phyloP scores from a whole-genome alignment of 2,888 invertebrate species.

The Allolobophora icterica region DNA sequence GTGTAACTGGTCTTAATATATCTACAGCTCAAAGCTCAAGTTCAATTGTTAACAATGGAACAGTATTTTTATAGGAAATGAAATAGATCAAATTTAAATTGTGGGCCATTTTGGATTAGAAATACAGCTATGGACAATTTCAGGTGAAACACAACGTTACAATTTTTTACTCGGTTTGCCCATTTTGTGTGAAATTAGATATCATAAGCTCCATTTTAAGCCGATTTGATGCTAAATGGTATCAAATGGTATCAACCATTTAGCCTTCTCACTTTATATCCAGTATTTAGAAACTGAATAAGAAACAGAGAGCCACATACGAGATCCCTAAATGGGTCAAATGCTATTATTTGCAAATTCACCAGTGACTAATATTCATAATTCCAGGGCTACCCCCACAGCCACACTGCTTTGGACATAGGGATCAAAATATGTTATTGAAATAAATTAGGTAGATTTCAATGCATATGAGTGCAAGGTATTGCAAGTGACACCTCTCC shows the following conservation, averaged over 20 bases:
- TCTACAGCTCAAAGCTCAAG: not conserved
- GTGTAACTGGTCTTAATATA: not conserved
- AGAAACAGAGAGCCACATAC: not conserved
- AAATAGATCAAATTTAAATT: not conserved
- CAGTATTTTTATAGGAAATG: not conserved
- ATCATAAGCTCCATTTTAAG: not conserved
- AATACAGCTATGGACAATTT: not conserved
- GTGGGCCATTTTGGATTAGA: not conserved
- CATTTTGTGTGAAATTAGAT: not conserved
- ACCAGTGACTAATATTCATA: not conserved
- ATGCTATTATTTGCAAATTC: not conserved
- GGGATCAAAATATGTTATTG: not conserved
- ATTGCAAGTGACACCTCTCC: not conserved
- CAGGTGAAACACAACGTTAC: not conserved
- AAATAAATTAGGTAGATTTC: not conserved
- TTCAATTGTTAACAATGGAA: too few relatives aligned
- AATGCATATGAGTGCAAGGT: not conserved
- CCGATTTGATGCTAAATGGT: not conserved
- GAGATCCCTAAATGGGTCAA: not conserved
- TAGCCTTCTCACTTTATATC: not conserved
- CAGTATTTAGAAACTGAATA: not conserved
- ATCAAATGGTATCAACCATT: not conserved
- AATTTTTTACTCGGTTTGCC: not conserved
- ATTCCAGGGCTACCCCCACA: not conserved
- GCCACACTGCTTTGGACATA: not conserved